Evolutionary conservation across 2,888 invertebrate species (phyloP).

Genomic region (Meteorus cinctellus): DNA sequence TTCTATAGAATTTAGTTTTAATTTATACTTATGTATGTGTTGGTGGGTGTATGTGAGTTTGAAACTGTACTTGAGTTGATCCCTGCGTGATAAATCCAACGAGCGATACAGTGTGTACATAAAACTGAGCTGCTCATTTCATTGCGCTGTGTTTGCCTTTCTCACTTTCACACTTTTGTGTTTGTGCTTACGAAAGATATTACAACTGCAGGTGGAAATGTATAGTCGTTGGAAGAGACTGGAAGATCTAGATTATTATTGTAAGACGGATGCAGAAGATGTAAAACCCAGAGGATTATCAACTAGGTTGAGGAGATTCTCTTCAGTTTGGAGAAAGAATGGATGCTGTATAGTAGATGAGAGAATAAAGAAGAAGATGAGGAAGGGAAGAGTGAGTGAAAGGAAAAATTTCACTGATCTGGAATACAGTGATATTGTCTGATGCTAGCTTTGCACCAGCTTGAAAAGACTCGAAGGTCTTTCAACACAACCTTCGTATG

Average conservation of each 20-base stretch:
- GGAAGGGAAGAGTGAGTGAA: conserved; percentile 11
- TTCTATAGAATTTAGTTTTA: background rate
- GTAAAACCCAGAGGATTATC: conserved; percentile 29
- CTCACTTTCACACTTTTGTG: conserved; percentile 15
- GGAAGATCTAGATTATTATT: conserved; percentile 31
- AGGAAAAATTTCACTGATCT: conserved; percentile 5
- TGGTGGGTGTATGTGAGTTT: conserved; percentile 1
- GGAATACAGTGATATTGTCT: conserved; percentile 20
- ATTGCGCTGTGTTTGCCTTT: conserved; percentile 34
- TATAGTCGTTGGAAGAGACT: conserved; percentile 14
- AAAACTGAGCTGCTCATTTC: conserved; percentile 35
- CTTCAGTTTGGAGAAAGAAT: conserved; percentile 19
- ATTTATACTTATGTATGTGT: background rate
- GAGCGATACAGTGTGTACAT: conserved; percentile 2
- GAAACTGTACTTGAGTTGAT: conserved; percentile 38
- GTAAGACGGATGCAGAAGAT: conserved; percentile 15
- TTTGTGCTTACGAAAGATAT: background rate
- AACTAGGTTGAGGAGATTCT: conserved; percentile 13
- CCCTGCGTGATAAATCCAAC: conserved; percentile 39
- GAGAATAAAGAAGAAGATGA: background rate
- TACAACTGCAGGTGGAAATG: conserved; percentile 4
- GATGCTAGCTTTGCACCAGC: conserved; percentile 34
- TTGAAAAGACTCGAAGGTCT: conserved; percentile 40
- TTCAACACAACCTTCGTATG: conserved; percentile 36
- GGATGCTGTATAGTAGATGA: conserved; percentile 6